A percentile compares a stretch with the other conserved stretches of the same genome.
These are phyloP conservation scores for Pangasianodon gigas DNA, from an alignment of 2,113 vertebrate genomes.

Conservation along the genomic window DNA sequence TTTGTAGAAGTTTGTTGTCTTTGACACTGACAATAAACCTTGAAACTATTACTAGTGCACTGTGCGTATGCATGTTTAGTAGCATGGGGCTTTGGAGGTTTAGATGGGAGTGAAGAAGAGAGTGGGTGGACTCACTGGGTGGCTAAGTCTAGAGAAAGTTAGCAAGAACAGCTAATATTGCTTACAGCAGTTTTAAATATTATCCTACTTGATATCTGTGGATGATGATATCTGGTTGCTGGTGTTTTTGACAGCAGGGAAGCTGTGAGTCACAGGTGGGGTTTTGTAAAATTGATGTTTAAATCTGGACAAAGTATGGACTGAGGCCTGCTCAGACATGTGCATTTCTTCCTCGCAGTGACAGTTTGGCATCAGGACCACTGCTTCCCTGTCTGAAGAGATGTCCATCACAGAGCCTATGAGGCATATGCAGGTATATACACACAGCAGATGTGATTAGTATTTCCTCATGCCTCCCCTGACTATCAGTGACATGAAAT, in stretches of 20 bases:
- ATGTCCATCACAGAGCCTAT: slow-evolving; percentile 28
- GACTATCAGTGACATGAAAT: slow-evolving; percentile 33
- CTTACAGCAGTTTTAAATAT: not conserved
- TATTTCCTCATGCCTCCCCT: not conserved
- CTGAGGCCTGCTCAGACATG: slow-evolving; percentile 29
- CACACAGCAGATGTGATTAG: not conserved
- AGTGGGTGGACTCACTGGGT: not conserved
- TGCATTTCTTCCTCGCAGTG: slow-evolving; percentile 33
- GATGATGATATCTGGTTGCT: slow-evolving; percentile 1
- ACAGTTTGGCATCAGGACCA: slow-evolving; percentile 1
- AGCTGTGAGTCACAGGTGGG: slow-evolving; percentile 32
- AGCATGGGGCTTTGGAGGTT: not conserved
- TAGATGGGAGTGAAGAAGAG: not conserved
- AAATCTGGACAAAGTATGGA: not conserved
- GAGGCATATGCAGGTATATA: slow-evolving; percentile 18
- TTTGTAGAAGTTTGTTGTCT: not conserved
- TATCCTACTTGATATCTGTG: not conserved
- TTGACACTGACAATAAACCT: not conserved
- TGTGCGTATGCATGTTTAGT: not conserved
- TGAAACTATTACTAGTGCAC: not conserved
- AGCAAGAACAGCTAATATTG: not conserved
- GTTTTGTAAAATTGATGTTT: slow-evolving; percentile 30
- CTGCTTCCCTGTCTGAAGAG: slow-evolving; percentile 26
- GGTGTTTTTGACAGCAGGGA: not conserved
- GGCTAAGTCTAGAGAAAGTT: not conserved